These are phyloP conservation scores for Remorina albescens DNA, from an alignment of 2,797 vertebrate species.

Conservation along the genomic window DNA sequence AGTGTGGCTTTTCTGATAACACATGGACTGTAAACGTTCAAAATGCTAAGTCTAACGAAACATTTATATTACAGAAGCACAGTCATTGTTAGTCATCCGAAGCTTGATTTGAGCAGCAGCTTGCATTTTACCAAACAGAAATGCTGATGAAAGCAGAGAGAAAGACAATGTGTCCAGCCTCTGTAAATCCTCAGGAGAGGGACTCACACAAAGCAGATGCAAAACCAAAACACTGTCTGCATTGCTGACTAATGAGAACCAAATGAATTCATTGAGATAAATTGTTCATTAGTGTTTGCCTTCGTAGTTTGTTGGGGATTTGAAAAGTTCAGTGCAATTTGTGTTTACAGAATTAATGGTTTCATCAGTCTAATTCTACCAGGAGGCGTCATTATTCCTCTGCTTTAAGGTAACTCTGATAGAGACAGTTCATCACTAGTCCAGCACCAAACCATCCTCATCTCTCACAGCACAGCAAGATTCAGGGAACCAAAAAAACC, in stretches of 20 bases:
- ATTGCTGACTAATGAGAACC: slow-evolving; percentile 80
- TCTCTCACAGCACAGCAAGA: slow-evolving; percentile 27
- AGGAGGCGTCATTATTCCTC: slow-evolving; percentile 73
- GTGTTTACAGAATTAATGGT: slow-evolving; percentile 79
- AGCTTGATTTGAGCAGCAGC: slow-evolving; percentile 31
- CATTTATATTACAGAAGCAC: slow-evolving; percentile 48
- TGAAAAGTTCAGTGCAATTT: slow-evolving; percentile 85
- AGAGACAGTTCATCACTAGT: slow-evolving; percentile 59
- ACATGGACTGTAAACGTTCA: slow-evolving; percentile 16
- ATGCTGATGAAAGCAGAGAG: slow-evolving; percentile 66
- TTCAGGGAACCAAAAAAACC: slow-evolving; percentile 8
- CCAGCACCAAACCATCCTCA: slow-evolving; percentile 25
- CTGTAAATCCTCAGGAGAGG: slow-evolving; percentile 62
- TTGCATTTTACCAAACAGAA: slow-evolving; percentile 53
- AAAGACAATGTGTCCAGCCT: slow-evolving; percentile 48
- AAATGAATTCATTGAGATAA: slow-evolving; percentile 84
- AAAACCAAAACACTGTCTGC: slow-evolving; percentile 69
- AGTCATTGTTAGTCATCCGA: slow-evolving; percentile 54
- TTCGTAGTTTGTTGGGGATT: slow-evolving; percentile 76
- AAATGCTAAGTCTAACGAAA: slow-evolving; percentile 45
- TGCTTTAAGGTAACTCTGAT: slow-evolving; percentile 65
- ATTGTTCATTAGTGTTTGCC: slow-evolving; percentile 80
- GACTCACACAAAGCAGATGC: slow-evolving; percentile 45
- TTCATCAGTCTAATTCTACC: slow-evolving; percentile 78
- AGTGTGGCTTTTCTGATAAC: slow-evolving; percentile 17